These are phyloP conservation scores for Oryzias melastigma DNA, from an alignment of 2,113 vertebrate genomes.

Conservation along the genomic window DNA sequence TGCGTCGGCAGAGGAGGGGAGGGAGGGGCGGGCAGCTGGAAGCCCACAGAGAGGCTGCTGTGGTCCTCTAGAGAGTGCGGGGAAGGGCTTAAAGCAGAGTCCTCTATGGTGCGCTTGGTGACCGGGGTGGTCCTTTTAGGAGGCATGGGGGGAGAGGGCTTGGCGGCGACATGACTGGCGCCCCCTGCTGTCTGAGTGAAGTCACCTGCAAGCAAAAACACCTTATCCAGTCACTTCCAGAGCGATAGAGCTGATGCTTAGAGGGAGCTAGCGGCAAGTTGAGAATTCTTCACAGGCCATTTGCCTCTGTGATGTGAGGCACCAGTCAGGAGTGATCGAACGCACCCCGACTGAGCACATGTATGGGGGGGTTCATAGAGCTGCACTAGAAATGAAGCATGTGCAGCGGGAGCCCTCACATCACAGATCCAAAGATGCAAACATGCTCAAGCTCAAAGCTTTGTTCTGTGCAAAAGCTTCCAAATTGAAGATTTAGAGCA, in stretches of 20 bases:
- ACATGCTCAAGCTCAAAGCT: constrained; percentile 24
- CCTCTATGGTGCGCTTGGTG: constrained; percentile 71
- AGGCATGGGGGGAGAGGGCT: constrained; percentile 93
- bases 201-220: constrained; percentile 80
- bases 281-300: constrained; percentile 12
- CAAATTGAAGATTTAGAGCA: constrained; percentile 26
- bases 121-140: constrained; percentile 87
- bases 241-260: neutral
- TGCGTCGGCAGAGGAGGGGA: constrained; percentile 75
- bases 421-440: constrained; percentile 51
- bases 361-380: constrained; percentile 50
- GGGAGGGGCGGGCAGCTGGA: constrained; percentile 78
- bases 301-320: constrained; percentile 34
- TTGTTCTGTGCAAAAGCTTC: constrained; percentile 19
- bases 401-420: constrained; percentile 32
- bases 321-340: constrained; percentile 44
- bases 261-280: constrained; percentile 7
- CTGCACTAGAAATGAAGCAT: constrained; percentile 45
- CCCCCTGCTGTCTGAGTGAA: constrained; percentile 82
- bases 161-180: constrained; percentile 74
- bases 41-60: constrained; percentile 67
- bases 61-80: constrained; percentile 73
- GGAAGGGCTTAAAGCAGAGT: constrained; percentile 64
- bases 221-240: neutral
- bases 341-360: constrained; percentile 58